Base-by-base conservation (phyloP, 2,113 vertebrate species). In the Oophaga pumilio region DNA sequence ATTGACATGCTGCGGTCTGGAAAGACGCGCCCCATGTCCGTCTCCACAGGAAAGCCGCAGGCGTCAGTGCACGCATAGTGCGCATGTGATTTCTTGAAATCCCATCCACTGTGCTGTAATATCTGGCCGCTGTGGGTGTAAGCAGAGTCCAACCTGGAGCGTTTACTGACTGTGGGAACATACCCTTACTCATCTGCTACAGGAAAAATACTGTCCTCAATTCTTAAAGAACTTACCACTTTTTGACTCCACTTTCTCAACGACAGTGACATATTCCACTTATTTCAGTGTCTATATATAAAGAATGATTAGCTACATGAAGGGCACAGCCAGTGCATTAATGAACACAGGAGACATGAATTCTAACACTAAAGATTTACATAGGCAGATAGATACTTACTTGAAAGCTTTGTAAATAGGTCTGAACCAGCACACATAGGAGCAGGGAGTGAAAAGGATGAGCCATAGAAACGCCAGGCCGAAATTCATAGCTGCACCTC, bases 361-460 rank as follows among this genome's bases (percentile, higher is more conserved):
- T 50, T 9, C 2, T 17, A 73, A 74, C 24, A 69, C 11, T 17
- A 43, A 74, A 64, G 57, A 79, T 64, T 57, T 22, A 69, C 24
- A 78, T 20, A 68, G 69, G 20, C 18, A 33, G 80, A 66, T 14
- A 76, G 80, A 60, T 88, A 96, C 96, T 96, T 94, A 99, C 98
- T 96, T 99, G 96, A 98, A 99, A 89, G 98, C 98, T 93, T 99
- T 99, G 97, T 99, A 99, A 95, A 99, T 97, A 90, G 98, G 94
- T 93, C 98, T 96, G 95, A 99, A 99, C 98, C 98, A 99, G 93
- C 97, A 99, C 90, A 99, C 97, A 86, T 99, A 99, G 88, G 98
- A 99, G 93, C 98, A 99, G 77, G 98, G 98, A 1, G 98, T 99
- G 95, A 99, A 99, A 95, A 99, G 97, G 92, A 99, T 92, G 86